Evolutionary conservation across 2,888 invertebrate genomes (phyloP), one percentile per base, ranked within the genome.

Genomic region (Dexiosoma caninum): DNA sequence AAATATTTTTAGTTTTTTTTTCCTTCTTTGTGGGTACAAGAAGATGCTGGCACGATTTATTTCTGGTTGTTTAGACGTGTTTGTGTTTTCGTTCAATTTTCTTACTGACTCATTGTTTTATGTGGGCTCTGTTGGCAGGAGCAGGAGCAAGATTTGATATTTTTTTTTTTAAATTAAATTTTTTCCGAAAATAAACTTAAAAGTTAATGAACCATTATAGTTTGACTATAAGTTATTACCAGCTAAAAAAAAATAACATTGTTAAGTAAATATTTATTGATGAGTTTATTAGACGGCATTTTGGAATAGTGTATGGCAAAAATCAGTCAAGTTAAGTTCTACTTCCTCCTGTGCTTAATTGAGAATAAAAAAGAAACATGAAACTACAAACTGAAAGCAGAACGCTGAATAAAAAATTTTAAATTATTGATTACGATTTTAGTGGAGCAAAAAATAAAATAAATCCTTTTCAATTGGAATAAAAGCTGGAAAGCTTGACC

Each of bases 161-260:
- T 27, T 19, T 14, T 35, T 44, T n/a, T n/a, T n/a, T n/a, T n/a
- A n/a, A n/a, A 27, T 16, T n/a, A n/a, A n/a, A 9, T n/a, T n/a
- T n/a, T n/a, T n/a, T n/a, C n/a, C n/a, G n/a, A 37, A 21, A 44
- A 40, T 27, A 27, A 42, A 21, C 2, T n/a, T n/a, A n/a, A 46
- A 37, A 79, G 74, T 79, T 79, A 79, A 79, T 75, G 79, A 79
- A 79, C 70, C 79, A 75, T 79, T 75, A 66, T 57, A 59, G 75
- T 53, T 70, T 75, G 75, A 75, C 79, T 57, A 51, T 70, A 79
- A 79, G 51, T 79, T 79, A 79, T 79, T 75, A 44, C 79, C 46
- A 53, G 57, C 70, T 69, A 42, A 14, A 42, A 40, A 23, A 35
- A 46, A 62, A 59, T 42, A 57, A 37, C 23, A 69, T 57, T 42